These are phyloP conservation scores for Lacanobia wlatinum DNA, from an alignment of 2,888 invertebrate genomes.

Conservation along the genomic window DNA sequence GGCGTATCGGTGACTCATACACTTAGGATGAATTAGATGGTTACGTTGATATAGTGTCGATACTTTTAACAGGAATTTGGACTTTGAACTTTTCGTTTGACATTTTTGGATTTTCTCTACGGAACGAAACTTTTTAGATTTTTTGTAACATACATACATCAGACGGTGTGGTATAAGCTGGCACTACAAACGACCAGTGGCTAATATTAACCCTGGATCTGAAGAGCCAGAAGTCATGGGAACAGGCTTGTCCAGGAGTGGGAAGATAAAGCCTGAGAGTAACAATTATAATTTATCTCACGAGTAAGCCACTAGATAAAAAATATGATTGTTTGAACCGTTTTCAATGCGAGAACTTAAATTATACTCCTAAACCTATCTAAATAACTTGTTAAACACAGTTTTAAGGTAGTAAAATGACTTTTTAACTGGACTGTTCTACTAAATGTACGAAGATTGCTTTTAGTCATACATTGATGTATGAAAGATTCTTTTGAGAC, in stretches of 20 bases:
- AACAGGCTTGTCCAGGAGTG: too few relatives aligned
- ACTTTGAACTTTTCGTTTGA: slow-evolving; percentile 17
- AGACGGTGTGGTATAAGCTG: neutral
- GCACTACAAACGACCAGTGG: neutral
- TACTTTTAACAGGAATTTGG: slow-evolving; percentile 5
- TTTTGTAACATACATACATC: neutral
- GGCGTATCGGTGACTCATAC: slow-evolving; percentile 56
- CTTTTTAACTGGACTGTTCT: too few relatives aligned
- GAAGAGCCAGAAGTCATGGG: too few relatives aligned
- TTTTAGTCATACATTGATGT: neutral
- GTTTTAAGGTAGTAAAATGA: too few relatives aligned
- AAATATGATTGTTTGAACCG: too few relatives aligned
- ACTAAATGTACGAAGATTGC: neutral
- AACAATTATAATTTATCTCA: too few relatives aligned
- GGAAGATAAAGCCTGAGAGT: neutral
- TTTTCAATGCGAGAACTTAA: too few relatives aligned
- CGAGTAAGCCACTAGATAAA: too few relatives aligned
- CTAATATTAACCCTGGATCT: neutral
- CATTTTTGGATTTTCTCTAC: neutral
- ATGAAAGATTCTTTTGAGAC: slow-evolving; percentile 2
- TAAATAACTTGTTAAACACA: too few relatives aligned
- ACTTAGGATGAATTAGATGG: slow-evolving; percentile 46
- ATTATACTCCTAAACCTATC: too few relatives aligned
- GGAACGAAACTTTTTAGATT: neutral
- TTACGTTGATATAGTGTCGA: slow-evolving; percentile 28